A percentile compares a stretch with the other conserved stretches of the same genome.
phyloP scores from a whole-genome alignment of 2,113 vertebrate species.

The Phalacrocorax carbo region DNA sequence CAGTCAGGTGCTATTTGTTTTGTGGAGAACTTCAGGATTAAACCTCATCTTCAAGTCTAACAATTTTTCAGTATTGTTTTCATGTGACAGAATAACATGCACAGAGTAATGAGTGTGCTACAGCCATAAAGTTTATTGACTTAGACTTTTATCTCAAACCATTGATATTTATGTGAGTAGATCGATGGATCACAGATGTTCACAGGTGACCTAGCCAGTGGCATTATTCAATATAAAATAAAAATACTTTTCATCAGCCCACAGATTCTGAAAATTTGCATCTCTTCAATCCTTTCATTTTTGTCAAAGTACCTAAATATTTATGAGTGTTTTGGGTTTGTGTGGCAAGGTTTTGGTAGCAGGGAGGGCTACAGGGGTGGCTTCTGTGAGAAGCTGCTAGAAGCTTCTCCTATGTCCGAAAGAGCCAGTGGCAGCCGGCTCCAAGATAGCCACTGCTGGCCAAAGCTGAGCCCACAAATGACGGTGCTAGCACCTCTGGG shows the following conservation, averaged over 20 bases:
- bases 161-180: conserved; percentile 4
- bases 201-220: conserved; percentile 17
- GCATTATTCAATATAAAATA: conserved; percentile 7
- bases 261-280: background rate
- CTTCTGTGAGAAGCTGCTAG: too few species aligned
- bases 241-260: background rate
- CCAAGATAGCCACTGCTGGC: too few species aligned
- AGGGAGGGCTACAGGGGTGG: too few species aligned
- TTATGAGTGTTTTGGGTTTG: background rate
- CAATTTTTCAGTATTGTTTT: background rate
- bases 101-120: background rate
- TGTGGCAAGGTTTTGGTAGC: too few species aligned
- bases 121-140: conserved; percentile 16
- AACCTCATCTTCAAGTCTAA: background rate
- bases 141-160: conserved; percentile 24
- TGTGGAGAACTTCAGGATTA: background rate
- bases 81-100: background rate
- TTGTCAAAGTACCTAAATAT: background rate
- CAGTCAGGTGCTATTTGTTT: background rate
- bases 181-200: conserved; percentile 14
- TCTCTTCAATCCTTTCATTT: background rate
- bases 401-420: too few species aligned
- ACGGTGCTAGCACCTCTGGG: too few species aligned
- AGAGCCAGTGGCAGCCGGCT: too few species aligned
- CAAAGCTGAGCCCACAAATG: too few species aligned